Conservation (phyloP, 2,113 vertebrate genomes). For the Mustela lutreola region DNA sequence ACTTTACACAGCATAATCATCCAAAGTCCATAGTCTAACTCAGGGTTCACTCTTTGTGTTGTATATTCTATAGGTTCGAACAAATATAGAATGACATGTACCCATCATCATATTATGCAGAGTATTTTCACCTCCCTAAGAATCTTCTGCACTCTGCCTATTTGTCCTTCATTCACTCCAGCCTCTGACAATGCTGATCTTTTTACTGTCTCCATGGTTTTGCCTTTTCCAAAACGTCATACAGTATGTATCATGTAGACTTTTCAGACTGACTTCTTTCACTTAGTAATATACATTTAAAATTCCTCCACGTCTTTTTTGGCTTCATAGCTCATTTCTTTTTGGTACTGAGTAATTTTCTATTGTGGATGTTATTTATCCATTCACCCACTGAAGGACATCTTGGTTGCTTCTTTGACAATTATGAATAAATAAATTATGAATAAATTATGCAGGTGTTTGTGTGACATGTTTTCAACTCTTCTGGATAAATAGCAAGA, state of each 20-base stretch:
- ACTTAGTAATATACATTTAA: background rate
- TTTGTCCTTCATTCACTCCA: background rate
- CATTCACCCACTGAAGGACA: background rate
- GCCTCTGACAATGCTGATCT: background rate
- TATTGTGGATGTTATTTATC: background rate
- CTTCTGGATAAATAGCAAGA: background rate
- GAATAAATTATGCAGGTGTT: background rate
- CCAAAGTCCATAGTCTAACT: background rate
- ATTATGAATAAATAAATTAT: background rate
- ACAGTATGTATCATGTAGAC: background rate
- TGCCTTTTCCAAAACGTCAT: background rate
- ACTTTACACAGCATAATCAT: background rate
- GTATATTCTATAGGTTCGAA: background rate
- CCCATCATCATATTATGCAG: background rate
- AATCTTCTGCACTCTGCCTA: background rate
- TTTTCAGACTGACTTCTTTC: background rate
- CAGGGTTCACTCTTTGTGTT: background rate
- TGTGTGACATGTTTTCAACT: background rate
- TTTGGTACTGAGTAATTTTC: background rate
- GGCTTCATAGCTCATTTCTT: background rate
- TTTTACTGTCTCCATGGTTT: background rate
- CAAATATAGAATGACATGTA: background rate
- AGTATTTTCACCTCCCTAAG: background rate
- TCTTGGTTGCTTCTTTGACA: background rate
- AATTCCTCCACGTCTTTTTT: background rate